Evolutionary conservation across 2,797 vertebrate species (phyloP), one percentile per base, ranked within the genome.

Genomic region (Siniperca undulata): DNA sequence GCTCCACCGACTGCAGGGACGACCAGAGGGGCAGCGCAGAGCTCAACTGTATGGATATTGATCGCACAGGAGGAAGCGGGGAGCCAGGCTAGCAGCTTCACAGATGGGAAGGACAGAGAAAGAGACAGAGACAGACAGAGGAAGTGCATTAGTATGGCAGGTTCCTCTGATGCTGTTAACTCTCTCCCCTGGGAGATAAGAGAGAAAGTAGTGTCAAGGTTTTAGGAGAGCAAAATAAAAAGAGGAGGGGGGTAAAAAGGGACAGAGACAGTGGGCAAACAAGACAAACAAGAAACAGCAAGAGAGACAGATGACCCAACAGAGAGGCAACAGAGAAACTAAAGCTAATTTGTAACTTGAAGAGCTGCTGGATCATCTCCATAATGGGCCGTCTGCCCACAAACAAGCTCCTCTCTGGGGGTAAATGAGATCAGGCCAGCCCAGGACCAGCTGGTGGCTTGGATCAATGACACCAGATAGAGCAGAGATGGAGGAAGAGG

Each of bases 381-480:
- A 89, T 91, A 92, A 94, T 93, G 89, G 93, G 90, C 91, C 44
- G 88, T 86, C 90, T 89, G 91, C 88, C 89, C 90, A 88, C 85
- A 86, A 77, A 93, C 89, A 87, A 83, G 90, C 86, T 90, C 84
- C 83, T 86, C 93, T 89, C 82, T 82, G 89, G 90, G 88, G 88
- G 84, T 92, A 93, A 95, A 95, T 94, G 89, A 94, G 93, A 95
- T 94, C 91, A 94, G 93, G 86, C 85, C 82, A 46, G 90, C 86
- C 90, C 80, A 55, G 85, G 92, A 94, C 90, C 95, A 96, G 95
- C 95, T 95, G 95, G 94, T 94, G 88, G 89, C 86, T 90, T 84
- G 81, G 88, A 95, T 95, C 93, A 91, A 83, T 94, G 93, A 91
- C 90, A 89, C 82, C 82, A 92, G 86, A 89, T 77, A 81, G 84